phyloP scores from a whole-genome alignment of 2,888 invertebrate species.

The Pharmacophagus antenor region DNA sequence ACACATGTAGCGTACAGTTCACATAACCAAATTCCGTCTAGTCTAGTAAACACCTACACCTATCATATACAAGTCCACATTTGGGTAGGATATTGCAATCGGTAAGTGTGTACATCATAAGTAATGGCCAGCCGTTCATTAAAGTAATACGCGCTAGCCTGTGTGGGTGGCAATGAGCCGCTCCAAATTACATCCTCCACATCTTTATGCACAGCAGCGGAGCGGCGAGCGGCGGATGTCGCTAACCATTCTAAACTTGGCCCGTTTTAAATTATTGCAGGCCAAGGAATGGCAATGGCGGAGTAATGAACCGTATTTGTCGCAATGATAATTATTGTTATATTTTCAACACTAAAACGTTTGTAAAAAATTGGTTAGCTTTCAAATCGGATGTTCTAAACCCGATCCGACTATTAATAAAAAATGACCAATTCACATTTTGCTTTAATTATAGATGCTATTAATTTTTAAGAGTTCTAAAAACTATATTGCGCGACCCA shows the following conservation, averaged over 20 bases:
- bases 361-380: no score
- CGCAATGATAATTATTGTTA: neutral
- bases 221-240: conserved; percentile 18
- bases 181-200: conserved; percentile 40
- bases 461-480: no score
- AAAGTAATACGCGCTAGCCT: conserved; percentile 34
- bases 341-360: neutral
- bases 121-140: conserved; percentile 7
- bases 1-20: no score
- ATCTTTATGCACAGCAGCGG: conserved; percentile 19
- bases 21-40: no score
- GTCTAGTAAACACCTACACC: neutral
- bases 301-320: conserved; percentile 16
- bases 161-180: conserved; percentile 40
- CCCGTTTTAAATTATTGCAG: conserved; percentile 24
- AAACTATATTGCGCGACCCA: no score
- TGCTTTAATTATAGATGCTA: no score
- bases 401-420: no score
- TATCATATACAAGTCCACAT: neutral
- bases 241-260: conserved; percentile 30
- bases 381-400: neutral
- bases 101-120: neutral
- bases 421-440: no score
- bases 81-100: conserved; percentile 4
- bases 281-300: conserved; percentile 18